Conservation (phyloP, 2,888 invertebrate genomes). For the Perizoma affinitatum region DNA sequence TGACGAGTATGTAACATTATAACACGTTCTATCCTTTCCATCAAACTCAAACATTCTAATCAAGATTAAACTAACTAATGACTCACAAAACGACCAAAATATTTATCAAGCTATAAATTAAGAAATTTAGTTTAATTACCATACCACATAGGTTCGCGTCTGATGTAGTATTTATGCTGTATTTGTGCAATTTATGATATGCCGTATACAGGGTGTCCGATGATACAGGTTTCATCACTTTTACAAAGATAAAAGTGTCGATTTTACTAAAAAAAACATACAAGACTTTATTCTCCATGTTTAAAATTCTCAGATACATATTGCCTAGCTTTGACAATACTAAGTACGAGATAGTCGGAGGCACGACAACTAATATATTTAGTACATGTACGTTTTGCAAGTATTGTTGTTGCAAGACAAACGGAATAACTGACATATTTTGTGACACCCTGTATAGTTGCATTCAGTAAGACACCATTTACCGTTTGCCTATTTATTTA, state of each 20-base stretch:
- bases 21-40: conserved; percentile 35
- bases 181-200: too few species aligned
- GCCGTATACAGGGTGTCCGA: too few species aligned
- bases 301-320: too few species aligned
- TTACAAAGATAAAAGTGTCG: too few species aligned
- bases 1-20: background rate
- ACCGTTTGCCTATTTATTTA: conserved; percentile 77
- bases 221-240: too few species aligned
- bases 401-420: too few species aligned
- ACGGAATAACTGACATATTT: background rate
- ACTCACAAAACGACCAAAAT: conserved; percentile 48
- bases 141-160: background rate
- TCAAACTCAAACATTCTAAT: conserved; percentile 45
- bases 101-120: conserved; percentile 58
- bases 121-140: conserved; percentile 3
- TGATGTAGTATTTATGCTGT: background rate
- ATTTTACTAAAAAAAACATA: too few species aligned
- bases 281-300: too few species aligned
- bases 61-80: conserved; percentile 49
- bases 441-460: background rate
- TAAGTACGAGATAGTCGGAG: too few species aligned
- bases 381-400: too few species aligned
- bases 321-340: too few species aligned
- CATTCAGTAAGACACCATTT: conserved; percentile 56
- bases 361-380: too few species aligned